Evolutionary conservation across 1,140 invertebrate species (phyloP), one percentile per base, ranked within the genome.

Genomic region (Neelides sp.): DNA sequence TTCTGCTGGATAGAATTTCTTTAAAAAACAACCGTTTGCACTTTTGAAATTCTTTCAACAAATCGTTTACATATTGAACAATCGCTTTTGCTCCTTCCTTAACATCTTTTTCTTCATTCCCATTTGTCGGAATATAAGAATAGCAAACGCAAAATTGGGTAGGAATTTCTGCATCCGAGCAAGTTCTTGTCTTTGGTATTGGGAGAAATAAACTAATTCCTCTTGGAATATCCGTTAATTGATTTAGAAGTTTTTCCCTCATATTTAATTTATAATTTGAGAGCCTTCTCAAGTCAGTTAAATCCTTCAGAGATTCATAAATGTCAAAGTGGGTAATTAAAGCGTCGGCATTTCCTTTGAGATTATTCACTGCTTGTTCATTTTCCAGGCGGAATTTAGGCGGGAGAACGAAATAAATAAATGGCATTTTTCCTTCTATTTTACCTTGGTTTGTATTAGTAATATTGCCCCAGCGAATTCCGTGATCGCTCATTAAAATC

Each of bases 401-500:
- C 2, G 76, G 75, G 7, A 76, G 53, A n/a, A 69, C 61, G 2
- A 77, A 37, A 40, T 68, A 69, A 50, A 76, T 66, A 58, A 75
- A 74, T 15, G 77, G 76, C 48, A 78, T 64, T 27, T 71, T 57
- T 58, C 77, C 75, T 61, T 78, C 76, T 5, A 76, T 57, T 53
- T 71, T 68, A 0, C 76, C 77, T 42, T 47, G 51, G n/a, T 17
- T 27, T 2, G 36, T 53, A 8, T 48, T 15, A 13, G 83, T 64
- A 19, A 88, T 78, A 2, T 71, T 69, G 1, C 90, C 90, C 70
- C 83, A 94, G 24, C 92, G 67, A 61, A 91, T 80, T 0, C 92
- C 92, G 65, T 96, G 93, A 67, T 97, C 92, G 61, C 88, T 91
- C 57, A 92, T 71, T 17, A 93, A 75, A 26, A 95, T 72, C 0